phyloP scores from a whole-genome alignment of 2,888 invertebrate species.

The Rhogogaster chlorosoma region DNA sequence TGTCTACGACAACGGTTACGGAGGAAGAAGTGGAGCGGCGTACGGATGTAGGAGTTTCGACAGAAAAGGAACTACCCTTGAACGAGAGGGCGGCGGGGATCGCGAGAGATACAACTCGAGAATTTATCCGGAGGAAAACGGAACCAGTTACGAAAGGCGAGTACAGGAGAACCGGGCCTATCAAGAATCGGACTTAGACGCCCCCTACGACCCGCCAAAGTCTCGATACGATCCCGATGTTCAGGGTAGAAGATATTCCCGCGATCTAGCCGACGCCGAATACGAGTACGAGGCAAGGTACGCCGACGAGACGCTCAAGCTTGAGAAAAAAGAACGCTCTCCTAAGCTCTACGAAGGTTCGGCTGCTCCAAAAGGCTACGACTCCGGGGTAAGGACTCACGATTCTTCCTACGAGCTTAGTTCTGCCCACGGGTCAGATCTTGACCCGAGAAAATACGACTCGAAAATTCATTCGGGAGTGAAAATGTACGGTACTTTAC shows the following conservation, averaged over 20 bases:
- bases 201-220: constrained; percentile 70
- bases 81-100: constrained; percentile 52
- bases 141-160: constrained; percentile 68
- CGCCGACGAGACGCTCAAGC: constrained; percentile 73
- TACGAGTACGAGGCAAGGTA: constrained; percentile 67
- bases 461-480: constrained; percentile 70
- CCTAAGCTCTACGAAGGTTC: constrained; percentile 70
- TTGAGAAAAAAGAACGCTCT: constrained; percentile 72
- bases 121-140: constrained; percentile 71
- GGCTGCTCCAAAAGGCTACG: constrained; percentile 69
- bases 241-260: constrained; percentile 69
- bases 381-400: constrained; percentile 74
- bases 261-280: constrained; percentile 73
- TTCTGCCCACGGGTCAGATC: constrained; percentile 64
- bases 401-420: constrained; percentile 74
- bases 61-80: constrained; percentile 61
- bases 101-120: constrained; percentile 69
- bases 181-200: constrained; percentile 75
- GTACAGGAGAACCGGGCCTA: constrained; percentile 69
- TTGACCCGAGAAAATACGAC: constrained; percentile 64
- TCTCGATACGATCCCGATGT: constrained; percentile 63
- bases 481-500: constrained; percentile 74
- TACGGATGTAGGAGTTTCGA: constrained; percentile 64
- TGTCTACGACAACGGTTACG: constrained; percentile 53
- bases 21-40: constrained; percentile 47